Evolutionary conservation across 2,797 vertebrate genomes (phyloP).

Genomic region (Kryptolebias ocellatus): DNA sequence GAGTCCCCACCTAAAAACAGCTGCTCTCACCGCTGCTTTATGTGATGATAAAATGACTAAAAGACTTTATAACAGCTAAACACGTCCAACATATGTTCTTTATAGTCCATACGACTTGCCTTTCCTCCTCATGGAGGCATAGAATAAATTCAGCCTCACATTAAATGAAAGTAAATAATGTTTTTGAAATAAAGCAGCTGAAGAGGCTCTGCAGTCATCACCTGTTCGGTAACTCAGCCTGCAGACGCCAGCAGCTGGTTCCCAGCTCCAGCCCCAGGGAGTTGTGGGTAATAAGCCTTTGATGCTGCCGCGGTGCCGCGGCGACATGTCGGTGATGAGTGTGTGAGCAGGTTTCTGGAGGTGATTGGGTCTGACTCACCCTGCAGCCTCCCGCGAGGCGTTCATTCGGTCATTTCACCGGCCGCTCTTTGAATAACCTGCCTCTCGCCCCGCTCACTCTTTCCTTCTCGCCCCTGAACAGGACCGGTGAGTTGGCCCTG

Average conservation of each 20-base stretch:
- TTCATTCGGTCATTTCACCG: neutral
- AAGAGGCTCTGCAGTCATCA: too few species aligned
- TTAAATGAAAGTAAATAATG: too few species aligned
- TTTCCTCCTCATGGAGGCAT: too few species aligned
- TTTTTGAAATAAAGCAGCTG: too few species aligned
- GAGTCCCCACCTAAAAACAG: too few species aligned
- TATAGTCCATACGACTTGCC: too few species aligned
- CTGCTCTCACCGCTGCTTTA: too few species aligned
- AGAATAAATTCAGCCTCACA: too few species aligned
- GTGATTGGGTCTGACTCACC: constrained; percentile 43
- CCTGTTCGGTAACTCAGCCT: constrained; percentile 5
- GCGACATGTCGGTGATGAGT: neutral
- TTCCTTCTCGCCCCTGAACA: constrained; percentile 9
- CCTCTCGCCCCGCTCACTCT: neutral
- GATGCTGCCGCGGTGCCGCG: constrained; percentile 15
- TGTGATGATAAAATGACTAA: too few species aligned
- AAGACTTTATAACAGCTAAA: too few species aligned
- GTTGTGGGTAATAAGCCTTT: constrained; percentile 46
- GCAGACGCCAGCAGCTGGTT: neutral
- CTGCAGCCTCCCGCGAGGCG: constrained; percentile 23
- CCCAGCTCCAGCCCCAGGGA: constrained; percentile 1
- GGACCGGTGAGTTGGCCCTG: constrained; percentile 63
- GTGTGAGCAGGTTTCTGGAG: constrained; percentile 19
- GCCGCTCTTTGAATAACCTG: neutral
- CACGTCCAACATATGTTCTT: too few species aligned